Percentiles rank a stretch among this genome's conserved stretches.
These are phyloP conservation scores for Astyanax mexicanus DNA, from an alignment of 2,797 vertebrate species.

Conservation along the genomic window DNA sequence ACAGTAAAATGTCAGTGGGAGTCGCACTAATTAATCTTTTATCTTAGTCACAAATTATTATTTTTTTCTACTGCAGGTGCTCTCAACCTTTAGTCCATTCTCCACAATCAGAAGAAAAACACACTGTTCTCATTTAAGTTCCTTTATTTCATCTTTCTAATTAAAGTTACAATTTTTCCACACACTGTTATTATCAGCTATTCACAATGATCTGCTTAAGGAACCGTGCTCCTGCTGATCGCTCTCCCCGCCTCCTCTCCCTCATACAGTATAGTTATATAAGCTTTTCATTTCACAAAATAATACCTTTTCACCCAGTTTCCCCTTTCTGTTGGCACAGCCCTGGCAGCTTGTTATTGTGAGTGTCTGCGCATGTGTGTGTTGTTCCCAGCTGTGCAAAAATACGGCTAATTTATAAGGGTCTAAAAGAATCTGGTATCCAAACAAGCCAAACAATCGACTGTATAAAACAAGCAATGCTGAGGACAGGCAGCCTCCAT, in stretches of 20 bases:
- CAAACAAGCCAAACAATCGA: too few species aligned
- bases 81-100: background rate
- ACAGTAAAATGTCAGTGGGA: background rate
- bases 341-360: constrained; percentile 9
- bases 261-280: background rate
- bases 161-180: constrained; percentile 54
- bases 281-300: background rate
- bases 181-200: constrained; percentile 45
- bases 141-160: constrained; percentile 53
- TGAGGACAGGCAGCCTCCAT: background rate
- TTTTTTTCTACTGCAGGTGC: background rate
- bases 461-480: background rate
- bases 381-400: constrained; percentile 9
- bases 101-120: background rate
- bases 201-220: constrained; percentile 53
- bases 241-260: background rate
- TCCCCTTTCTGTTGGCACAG: constrained; percentile 26
- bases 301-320: background rate
- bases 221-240: constrained; percentile 37
- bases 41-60: background rate
- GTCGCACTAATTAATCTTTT: background rate
- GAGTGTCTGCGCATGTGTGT: background rate
- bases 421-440: background rate
- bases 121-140: constrained; percentile 52
- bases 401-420: background rate